Conservation (phyloP, 2,888 invertebrate species). For the Argyresthia goedartella region DNA sequence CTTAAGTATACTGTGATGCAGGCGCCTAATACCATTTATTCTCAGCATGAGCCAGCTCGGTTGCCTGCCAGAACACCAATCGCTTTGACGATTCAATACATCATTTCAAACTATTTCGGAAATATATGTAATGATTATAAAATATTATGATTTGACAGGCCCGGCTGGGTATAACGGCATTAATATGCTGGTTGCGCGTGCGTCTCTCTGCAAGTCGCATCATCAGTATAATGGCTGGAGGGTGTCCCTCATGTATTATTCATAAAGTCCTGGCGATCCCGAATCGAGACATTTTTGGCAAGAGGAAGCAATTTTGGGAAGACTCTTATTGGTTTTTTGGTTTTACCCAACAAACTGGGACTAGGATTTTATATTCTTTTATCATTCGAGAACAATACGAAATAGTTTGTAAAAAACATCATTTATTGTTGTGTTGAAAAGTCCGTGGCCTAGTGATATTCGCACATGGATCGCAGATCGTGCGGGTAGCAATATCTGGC, state of each 20-base stretch:
- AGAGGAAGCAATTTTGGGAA: conserved; percentile 14
- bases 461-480: too few species aligned
- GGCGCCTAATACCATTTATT: conserved; percentile 15
- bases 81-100: conserved; percentile 3
- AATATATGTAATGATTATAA: conserved; percentile 8
- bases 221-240: conserved; percentile 43
- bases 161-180: conserved; percentile 24
- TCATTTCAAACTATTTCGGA: conserved; percentile 9
- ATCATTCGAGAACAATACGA: too few species aligned
- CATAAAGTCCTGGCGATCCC: conserved; percentile 43
- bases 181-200: conserved; percentile 51
- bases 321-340: not conserved
- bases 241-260: conserved; percentile 50
- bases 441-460: too few species aligned
- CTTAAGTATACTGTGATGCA: conserved; percentile 3
- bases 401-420: too few species aligned
- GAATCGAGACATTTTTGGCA: conserved; percentile 39
- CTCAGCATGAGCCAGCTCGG: conserved; percentile 22
- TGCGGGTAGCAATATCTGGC: too few species aligned
- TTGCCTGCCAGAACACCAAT: conserved; percentile 4
- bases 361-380: too few species aligned
- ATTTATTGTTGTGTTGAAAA: too few species aligned
- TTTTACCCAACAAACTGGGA: not conserved
- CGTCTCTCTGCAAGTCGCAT: conserved; percentile 28
- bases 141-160: not conserved